Evolutionary conservation across 2,888 invertebrate genomes (phyloP).

Genomic region (Megaustenia siamemsis): DNA sequence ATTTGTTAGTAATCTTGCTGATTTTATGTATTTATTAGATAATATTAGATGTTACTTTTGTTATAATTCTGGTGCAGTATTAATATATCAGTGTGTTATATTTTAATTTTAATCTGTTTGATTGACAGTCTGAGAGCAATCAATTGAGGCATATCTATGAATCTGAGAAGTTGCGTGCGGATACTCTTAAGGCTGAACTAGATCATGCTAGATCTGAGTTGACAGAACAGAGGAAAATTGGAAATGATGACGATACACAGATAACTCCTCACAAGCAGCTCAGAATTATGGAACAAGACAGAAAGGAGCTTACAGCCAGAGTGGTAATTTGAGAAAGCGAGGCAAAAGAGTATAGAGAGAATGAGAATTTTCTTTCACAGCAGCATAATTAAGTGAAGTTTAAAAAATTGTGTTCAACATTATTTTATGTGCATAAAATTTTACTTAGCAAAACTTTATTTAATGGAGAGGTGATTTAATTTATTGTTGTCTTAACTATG

Average conservation of each 20-base stretch:
- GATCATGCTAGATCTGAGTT: constrained; percentile 45
- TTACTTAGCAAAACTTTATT: no score
- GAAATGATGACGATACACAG: constrained; percentile 51
- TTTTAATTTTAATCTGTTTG: constrained; percentile 12
- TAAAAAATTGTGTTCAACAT: no score
- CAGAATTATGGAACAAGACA: constrained; percentile 65
- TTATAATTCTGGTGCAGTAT: no score
- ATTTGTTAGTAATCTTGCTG: no score
- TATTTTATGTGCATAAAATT: no score
- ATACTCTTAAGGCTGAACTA: constrained; percentile 45
- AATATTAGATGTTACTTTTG: no score
- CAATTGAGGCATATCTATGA: constrained; percentile 69
- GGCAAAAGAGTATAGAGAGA: no score
- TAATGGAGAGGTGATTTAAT: no score
- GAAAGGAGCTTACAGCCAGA: constrained; percentile 69
- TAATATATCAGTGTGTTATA: not conserved
- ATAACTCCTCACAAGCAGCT: constrained; percentile 60
- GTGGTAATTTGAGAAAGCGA: constrained; percentile 68
- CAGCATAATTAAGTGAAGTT: no score
- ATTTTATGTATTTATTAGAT: no score
- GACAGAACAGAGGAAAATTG: constrained; percentile 39
- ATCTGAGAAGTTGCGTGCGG: constrained; percentile 58
- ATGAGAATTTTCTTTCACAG: no score
- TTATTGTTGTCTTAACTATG: no score
- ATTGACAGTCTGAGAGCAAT: constrained; percentile 67